Base-by-base conservation (phyloP, 2,113 vertebrate species). In the Phainopepla nitens region DNA sequence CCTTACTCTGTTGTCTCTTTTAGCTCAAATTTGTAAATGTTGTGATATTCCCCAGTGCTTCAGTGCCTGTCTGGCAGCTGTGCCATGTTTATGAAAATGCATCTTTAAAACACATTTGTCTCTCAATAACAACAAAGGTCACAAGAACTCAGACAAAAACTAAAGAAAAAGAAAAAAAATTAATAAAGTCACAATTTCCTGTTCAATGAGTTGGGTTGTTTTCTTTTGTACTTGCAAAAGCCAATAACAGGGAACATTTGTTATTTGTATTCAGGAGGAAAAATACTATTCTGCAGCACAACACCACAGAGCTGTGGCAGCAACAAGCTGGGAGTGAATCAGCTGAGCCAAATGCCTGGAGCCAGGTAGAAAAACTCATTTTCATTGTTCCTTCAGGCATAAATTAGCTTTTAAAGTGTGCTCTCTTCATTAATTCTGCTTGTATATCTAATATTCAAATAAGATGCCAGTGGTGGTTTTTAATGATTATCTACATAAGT, bases 231-330 rank as follows among this genome's bases (percentile, higher is more conserved):
- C 54, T 90, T 54, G 61, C 51, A 89, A 91, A 92, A 93, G 66
- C 29, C 85, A 93, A 29, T 95, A 89, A 94, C 41, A 3, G 75
- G 78, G 75, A 85, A 82, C 80, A 35, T 96, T 96, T 94, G 61
- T 90, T 90, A 41, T 95, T 96, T 97, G 61, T 86, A 87, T 98
- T 94, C 95, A 97, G 95, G 91, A 94, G 93, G 83, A 95, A 90
- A 45, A 91, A 72, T 19, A 2, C 25, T 21, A 0, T 54, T 80
- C 31, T 65, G 83, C 82, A 68, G 81, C 60, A 39, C 60, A 39
- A 12, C 39, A 2, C 13, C 9, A 1, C 91, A 51, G 82, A 79
- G 36, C 56, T 73, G 44, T 35, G 77, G 91, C 84, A 91, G 25
- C 2, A 45, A 28, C 33, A 23, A 10, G 6, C 73, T 29, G 76